These are phyloP conservation scores for Mechanitis messenoides DNA, from an alignment of 2,888 invertebrate genomes.

Conservation along the genomic window DNA sequence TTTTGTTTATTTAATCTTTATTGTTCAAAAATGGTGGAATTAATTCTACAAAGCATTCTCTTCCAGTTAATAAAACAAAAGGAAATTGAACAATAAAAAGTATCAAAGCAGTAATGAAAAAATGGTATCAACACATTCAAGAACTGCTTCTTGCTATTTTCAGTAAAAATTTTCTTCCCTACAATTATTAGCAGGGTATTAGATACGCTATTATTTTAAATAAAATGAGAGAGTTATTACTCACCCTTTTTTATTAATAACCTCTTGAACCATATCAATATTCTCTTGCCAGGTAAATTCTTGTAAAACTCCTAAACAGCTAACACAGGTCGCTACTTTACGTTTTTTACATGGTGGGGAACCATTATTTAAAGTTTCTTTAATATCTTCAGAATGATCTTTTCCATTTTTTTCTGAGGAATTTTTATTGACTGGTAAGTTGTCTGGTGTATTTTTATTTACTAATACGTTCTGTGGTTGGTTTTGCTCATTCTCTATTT, in stretches of 20 bases:
- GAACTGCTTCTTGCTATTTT: too few species aligned
- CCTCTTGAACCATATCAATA: slow-evolving; percentile 68
- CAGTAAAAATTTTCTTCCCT: too few species aligned
- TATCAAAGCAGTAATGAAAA: too few species aligned
- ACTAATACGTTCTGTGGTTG: slow-evolving; percentile 6
- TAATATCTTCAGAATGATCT: slow-evolving; percentile 5
- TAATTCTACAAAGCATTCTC: too few species aligned
- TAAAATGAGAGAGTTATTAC: slow-evolving; percentile 1
- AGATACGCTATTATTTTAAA: too few species aligned
- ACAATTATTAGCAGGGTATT: too few species aligned
- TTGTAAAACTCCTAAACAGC: slow-evolving; percentile 85
- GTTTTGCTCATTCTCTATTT: slow-evolving; percentile 2
- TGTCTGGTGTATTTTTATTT: slow-evolving; percentile 13
- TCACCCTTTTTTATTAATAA: slow-evolving; percentile 70
- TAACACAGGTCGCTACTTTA: slow-evolving; percentile 77
- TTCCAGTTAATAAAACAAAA: too few species aligned
- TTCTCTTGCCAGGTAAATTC: slow-evolving; percentile 73
- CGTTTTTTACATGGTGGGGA: slow-evolving; percentile 56
- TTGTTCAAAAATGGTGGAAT: too few species aligned
- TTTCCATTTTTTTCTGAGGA: slow-evolving; percentile 21
- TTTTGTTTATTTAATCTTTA: too few species aligned
- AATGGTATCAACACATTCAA: too few species aligned
- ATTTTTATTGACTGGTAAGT: slow-evolving; percentile 10
- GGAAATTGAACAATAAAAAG: too few species aligned
- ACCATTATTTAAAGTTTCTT: slow-evolving; percentile 9